Base-by-base conservation (phyloP, 2,888 invertebrate genomes). In the Helleia helle region DNA sequence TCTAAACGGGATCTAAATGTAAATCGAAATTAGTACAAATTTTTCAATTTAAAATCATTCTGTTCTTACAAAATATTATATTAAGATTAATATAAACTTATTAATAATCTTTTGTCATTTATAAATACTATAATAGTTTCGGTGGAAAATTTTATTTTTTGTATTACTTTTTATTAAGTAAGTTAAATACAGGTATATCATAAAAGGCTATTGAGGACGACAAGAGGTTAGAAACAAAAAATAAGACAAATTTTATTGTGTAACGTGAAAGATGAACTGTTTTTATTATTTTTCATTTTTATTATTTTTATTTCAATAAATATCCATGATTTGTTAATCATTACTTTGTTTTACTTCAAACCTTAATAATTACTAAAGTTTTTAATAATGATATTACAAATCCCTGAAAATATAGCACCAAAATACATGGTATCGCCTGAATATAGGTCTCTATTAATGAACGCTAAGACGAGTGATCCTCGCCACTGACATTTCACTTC, bases 301-400 rank as follows among this genome's bases (percentile, higher is more conserved):
- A 80, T 79, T 83, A 83, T 83, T 84, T 81, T 84, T 83, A 83
- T 84, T 83, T 81, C 84, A 84, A 81, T 84, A 84, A 84, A 84
- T 84, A 84, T 84, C 84, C 84, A 83, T 66, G 76, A 84, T 84
- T 84, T 84, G 84, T 84, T 84, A 84, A 83, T 74, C 63, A 74
- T 40, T 45, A 26, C 55, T 57, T 65, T 70, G 81, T 83, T 79
- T 43, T 34, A 22, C 22, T 34, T 12, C 6, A n/a, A 22, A 7
- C 22, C 6, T 4, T 26, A 26, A 25, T 4, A 9, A 26, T 9
- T 9, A 26, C 5, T n/a, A 2, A 9, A 26, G 9, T 4, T 3
- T 2, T 22, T 7, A 6, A 8, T 22, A 2, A 8, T 3, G 22
- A 1, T 22, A 22, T 22, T 4, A 4, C 2, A 5, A 8, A 7